These are phyloP conservation scores for Perizoma flavofasciatum DNA, from an alignment of 2,888 invertebrate species.

Conservation along the genomic window DNA sequence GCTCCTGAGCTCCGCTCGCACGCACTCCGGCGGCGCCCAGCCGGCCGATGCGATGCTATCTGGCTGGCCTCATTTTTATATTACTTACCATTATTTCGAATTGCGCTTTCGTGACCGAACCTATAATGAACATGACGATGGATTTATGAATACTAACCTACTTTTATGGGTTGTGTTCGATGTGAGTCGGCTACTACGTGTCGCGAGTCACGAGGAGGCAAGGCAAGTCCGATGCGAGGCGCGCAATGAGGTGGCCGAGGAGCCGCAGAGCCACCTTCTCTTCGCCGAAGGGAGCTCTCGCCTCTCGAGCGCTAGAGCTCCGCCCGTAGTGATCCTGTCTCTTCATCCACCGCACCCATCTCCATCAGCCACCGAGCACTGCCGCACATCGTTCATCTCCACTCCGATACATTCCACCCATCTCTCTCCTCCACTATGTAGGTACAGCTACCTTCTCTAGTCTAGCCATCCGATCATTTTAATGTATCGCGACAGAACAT, in stretches of 20 bases:
- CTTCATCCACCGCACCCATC: conserved; percentile 13
- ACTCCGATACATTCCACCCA: conserved; percentile 6
- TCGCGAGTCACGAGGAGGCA: not conserved
- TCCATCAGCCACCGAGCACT: conserved; percentile 13
- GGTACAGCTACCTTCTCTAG: conserved; percentile 1
- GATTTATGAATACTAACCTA: conserved; percentile 18
- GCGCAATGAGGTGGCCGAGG: conserved; percentile 31
- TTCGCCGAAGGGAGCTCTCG: conserved; percentile 16
- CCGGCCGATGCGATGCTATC: conserved; percentile 26
- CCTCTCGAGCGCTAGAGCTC: conserved; percentile 18
- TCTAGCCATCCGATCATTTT: conserved; percentile 26
- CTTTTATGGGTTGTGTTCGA: conserved; percentile 13
- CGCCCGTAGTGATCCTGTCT: conserved; percentile 6
- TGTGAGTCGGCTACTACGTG: too few species aligned
- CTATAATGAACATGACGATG: conserved; percentile 19
- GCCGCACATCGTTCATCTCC: conserved; percentile 15
- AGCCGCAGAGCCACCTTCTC: conserved; percentile 18
- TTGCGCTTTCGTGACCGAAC: conserved; percentile 33
- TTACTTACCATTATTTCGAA: conserved; percentile 27
- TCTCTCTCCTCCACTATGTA: not conserved
- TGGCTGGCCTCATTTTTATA: conserved; percentile 33
- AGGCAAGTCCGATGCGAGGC: conserved; percentile 12
- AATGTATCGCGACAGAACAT: conserved; percentile 25
- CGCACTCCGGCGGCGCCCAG: conserved; percentile 1
- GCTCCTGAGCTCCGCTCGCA: not conserved